A percentile compares a stretch with the other conserved stretches of the same genome.
phyloP scores from a whole-genome alignment of 2,888 invertebrate species.

The Strigamia crassipes region DNA sequence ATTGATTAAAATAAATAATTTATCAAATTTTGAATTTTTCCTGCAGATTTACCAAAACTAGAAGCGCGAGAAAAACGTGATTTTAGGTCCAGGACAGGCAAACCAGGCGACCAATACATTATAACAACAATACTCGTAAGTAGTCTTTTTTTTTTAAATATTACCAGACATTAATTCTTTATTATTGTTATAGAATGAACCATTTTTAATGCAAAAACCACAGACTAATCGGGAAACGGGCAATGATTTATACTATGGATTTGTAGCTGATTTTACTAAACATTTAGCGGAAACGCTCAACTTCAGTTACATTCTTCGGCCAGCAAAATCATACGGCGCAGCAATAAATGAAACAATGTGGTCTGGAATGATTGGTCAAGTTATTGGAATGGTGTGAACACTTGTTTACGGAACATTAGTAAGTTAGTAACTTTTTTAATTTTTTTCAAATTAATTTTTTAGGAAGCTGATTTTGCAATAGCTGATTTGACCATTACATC shows the following conservation, averaged over 20 bases:
- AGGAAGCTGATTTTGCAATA: constrained; percentile 62
- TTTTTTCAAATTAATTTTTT: constrained; percentile 27
- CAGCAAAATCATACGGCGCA: constrained; percentile 38
- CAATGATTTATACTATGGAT: constrained; percentile 47
- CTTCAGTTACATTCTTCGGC: constrained; percentile 47
- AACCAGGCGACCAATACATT: background rate
- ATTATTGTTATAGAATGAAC: background rate
- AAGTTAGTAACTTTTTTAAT: background rate
- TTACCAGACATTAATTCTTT: background rate
- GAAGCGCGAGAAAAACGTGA: background rate
- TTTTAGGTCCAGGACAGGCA: background rate
- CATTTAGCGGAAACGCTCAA: constrained; percentile 46
- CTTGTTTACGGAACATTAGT: constrained; percentile 3
- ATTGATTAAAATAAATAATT: no score
- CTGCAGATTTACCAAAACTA: background rate
- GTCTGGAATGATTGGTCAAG: constrained; percentile 51
- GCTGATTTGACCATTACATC: constrained; percentile 64
- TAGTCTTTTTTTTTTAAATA: background rate
- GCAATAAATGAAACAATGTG: constrained; percentile 54
- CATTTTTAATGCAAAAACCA: constrained; percentile 36
- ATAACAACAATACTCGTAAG: background rate
- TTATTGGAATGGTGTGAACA: background rate
- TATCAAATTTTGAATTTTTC: background rate
- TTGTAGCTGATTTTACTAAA: constrained; percentile 45
- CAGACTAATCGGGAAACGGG: background rate